Conservation (phyloP, 2,797 vertebrate genomes). For the Phoxinus dragarum region DNA sequence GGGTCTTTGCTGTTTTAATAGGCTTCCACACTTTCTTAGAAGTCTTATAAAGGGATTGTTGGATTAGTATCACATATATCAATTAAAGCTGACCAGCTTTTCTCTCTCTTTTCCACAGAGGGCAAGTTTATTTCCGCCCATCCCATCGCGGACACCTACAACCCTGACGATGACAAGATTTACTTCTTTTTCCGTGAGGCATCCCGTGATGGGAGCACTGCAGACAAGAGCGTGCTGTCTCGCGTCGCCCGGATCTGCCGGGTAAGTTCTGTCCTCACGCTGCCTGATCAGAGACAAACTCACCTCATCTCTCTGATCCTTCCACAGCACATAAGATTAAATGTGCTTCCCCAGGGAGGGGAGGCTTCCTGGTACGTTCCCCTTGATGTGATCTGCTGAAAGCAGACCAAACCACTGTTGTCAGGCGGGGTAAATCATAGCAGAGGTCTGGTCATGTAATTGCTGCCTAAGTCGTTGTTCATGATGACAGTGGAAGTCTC, state of each 20-base stretch:
- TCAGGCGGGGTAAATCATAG: conserved; percentile 64
- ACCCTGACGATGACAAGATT: conserved; percentile 97
- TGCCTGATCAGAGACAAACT: conserved; percentile 5
- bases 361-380: conserved; percentile 62
- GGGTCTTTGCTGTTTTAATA: conserved; percentile 3
- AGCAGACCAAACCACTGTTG: conserved; percentile 53
- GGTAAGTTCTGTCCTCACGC: conserved; percentile 75
- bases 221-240: conserved; percentile 91
- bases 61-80: background rate
- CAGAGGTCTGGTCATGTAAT: conserved; percentile 46
- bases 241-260: conserved; percentile 97
- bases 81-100: conserved; percentile 30
- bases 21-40: background rate
- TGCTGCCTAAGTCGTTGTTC: conserved; percentile 15
- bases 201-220: conserved; percentile 87
- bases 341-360: conserved; percentile 50
- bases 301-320: conserved; percentile 32
- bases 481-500: conserved; percentile 44
- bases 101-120: conserved; percentile 79
- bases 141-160: conserved; percentile 94
- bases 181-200: conserved; percentile 99
- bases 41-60: conserved; percentile 13
- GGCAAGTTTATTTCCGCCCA: conserved; percentile 94
- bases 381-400: conserved; percentile 66
- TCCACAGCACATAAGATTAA: conserved; percentile 23